Base-by-base conservation (phyloP, 2,888 invertebrate genomes). In the Geophilus truncorum region DNA sequence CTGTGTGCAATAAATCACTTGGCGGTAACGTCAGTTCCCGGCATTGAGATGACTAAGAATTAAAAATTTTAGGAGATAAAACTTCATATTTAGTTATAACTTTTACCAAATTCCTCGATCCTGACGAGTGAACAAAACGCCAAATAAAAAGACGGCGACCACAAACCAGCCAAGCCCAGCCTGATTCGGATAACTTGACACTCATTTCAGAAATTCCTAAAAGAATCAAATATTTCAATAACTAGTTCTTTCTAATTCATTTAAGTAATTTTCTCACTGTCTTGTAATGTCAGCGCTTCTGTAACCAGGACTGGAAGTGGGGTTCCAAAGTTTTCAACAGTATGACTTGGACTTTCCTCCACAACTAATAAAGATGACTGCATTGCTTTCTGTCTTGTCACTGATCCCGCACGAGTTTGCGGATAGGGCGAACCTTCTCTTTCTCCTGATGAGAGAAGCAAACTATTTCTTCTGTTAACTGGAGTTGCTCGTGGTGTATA, bases 11-110 rank as follows among this genome's bases (percentile, higher is more conserved):
- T 18, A 97, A 90, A 87, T 97, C 97, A 84, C 96, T 96, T 83
- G 96, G 94, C 0, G 97, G 97, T 57, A 97, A 87, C 0, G 93
- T 92, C 15, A 97, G 88, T 86, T 97, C 97, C 45, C 94, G 90
- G 84, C 96, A 96, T 75, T 93, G 92, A 1, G 82, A 34, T 51
- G 80, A 32, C 82, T 82, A 36, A 36, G 1, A 36, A 78, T n/a
- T 77, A 77, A 7, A 10, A 28, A 77, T n/a, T 77, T 32, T 25
- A 23, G 10, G 12, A 5, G 28, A 2, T 3, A 76, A 76, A 10
- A n/a, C n/a, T 76, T 9, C 62, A 30, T n/a, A 30, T 25, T 36
- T 81, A 23, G 75, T 70, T 21, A 51, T 25, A n/a, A n/a, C n/a
- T 36, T 5, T 51, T 30, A 45, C 51, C 34, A 79, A 10, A 15